phyloP scores from a whole-genome alignment of 2,113 vertebrate species.

The Phainopepla nitens region DNA sequence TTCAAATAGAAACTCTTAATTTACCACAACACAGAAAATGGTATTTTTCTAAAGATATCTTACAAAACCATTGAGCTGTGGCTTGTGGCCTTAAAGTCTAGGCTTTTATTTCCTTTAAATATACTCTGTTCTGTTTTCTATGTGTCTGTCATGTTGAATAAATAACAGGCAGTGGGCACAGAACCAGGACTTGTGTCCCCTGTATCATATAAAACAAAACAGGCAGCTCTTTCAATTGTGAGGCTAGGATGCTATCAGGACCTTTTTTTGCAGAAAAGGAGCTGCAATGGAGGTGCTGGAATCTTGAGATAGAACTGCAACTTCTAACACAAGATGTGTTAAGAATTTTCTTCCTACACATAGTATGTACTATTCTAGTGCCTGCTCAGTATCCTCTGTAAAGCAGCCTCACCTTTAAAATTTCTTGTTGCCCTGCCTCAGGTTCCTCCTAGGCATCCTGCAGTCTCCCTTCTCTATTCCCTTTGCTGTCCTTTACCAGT shows the following conservation, averaged over 20 bases:
- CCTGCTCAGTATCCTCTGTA: neutral
- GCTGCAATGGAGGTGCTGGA: neutral
- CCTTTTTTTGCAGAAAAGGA: neutral
- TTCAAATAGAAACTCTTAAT: neutral
- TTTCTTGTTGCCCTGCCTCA: neutral
- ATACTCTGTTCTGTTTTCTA: neutral
- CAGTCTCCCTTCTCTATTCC: neutral
- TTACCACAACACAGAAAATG: neutral
- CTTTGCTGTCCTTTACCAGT: neutral
- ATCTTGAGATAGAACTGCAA: neutral
- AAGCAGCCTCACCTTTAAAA: neutral
- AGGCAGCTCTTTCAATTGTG: neutral
- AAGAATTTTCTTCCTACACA: neutral
- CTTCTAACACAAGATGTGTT: neutral
- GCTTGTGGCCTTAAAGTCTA: neutral
- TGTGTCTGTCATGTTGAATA: constrained; percentile 1
- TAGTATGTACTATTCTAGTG: neutral
- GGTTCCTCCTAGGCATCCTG: neutral
- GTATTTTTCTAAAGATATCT: constrained; percentile 10
- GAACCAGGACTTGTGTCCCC: neutral
- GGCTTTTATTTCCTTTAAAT: constrained; percentile 50
- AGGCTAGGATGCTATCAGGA: neutral
- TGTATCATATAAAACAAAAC: neutral
- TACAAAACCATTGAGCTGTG: neutral
- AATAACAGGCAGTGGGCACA: neutral